phyloP scores from a whole-genome alignment of 2,888 invertebrate genomes.

The Leptarthrus brevirostris region DNA sequence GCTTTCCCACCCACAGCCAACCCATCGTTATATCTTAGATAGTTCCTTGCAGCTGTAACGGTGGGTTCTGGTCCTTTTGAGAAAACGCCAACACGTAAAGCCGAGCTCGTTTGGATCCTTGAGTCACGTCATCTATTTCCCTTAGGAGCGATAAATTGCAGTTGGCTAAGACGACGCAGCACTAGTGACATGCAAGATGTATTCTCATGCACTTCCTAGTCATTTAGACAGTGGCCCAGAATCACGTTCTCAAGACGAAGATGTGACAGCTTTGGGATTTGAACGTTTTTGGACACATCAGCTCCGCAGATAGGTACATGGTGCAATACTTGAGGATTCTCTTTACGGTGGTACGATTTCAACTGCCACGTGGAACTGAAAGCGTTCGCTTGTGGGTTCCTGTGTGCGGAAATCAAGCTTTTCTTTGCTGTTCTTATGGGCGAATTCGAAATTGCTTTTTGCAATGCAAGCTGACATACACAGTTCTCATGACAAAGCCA shows the following conservation, averaged over 20 bases:
- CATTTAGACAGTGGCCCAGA: slow-evolving; percentile 37
- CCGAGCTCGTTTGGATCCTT: slow-evolving; percentile 52
- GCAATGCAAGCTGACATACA: not conserved
- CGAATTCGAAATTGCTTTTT: slow-evolving; percentile 19
- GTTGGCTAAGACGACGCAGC: slow-evolving; percentile 53
- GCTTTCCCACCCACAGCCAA: slow-evolving; percentile 1
- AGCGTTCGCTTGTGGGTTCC: not conserved
- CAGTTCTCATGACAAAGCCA: not conserved
- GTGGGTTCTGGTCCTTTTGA: slow-evolving; percentile 38
- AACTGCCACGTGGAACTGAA: not conserved
- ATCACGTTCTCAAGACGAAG: slow-evolving; percentile 45
- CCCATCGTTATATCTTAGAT: slow-evolving; percentile 18
- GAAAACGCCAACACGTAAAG: slow-evolving; percentile 52
- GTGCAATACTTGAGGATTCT: slow-evolving; percentile 12
- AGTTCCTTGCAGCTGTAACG: slow-evolving; percentile 9
- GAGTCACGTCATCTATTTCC: slow-evolving; percentile 54
- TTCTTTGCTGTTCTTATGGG: not conserved
- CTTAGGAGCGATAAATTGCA: slow-evolving; percentile 54
- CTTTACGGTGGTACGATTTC: slow-evolving; percentile 16
- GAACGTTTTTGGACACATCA: slow-evolving; percentile 47
- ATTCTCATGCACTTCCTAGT: slow-evolving; percentile 47
- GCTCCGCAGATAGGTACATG: slow-evolving; percentile 17
- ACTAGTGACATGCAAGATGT: slow-evolving; percentile 45
- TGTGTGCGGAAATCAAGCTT: not conserved
- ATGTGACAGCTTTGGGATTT: slow-evolving; percentile 48